These are phyloP conservation scores for Scaptomyza polygonia DNA, from an alignment of 2,888 invertebrate genomes.

Conservation along the genomic window DNA sequence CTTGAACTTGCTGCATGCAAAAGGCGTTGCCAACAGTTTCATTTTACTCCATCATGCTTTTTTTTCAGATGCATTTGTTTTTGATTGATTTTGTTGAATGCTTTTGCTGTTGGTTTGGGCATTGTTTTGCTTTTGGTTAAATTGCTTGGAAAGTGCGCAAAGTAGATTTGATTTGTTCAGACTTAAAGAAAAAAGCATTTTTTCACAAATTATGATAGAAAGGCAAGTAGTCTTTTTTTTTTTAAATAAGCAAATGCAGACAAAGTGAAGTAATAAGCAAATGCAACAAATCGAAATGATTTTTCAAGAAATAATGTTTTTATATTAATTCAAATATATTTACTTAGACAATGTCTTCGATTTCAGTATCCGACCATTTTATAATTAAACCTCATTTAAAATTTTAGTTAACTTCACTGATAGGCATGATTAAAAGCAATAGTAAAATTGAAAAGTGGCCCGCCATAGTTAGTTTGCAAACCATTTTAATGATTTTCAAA, in stretches of 20 bases:
- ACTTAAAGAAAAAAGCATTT: conserved; percentile 1
- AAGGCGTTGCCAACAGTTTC: conserved; percentile 28
- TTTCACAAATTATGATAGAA: background rate
- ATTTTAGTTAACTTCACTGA: too few species aligned
- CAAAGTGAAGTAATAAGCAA: background rate
- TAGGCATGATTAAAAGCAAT: too few species aligned
- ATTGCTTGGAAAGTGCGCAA: conserved; percentile 76
- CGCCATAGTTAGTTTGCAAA: too few species aligned
- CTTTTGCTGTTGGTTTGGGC: conserved; percentile 28
- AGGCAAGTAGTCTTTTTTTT: background rate
- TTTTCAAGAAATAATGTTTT: background rate
- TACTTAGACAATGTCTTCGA: too few species aligned
- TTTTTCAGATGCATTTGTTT: conserved; percentile 19
- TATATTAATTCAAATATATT: background rate
- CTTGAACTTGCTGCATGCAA: conserved; percentile 67
- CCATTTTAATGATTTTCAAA: too few species aligned
- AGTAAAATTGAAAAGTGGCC: too few species aligned
- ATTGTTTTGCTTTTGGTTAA: conserved; percentile 62
- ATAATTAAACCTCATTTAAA: too few species aligned
- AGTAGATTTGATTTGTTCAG: conserved; percentile 58
- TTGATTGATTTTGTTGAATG: conserved; percentile 70
- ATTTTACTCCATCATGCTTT: conserved; percentile 14
- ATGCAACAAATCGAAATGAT: background rate
- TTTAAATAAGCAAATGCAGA: background rate
- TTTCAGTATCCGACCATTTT: too few species aligned